A percentile compares a stretch with the other conserved stretches of the same genome.
Evolutionary conservation across 2,113 vertebrate species (phyloP).

Genomic region (Notiomystis cincta): DNA sequence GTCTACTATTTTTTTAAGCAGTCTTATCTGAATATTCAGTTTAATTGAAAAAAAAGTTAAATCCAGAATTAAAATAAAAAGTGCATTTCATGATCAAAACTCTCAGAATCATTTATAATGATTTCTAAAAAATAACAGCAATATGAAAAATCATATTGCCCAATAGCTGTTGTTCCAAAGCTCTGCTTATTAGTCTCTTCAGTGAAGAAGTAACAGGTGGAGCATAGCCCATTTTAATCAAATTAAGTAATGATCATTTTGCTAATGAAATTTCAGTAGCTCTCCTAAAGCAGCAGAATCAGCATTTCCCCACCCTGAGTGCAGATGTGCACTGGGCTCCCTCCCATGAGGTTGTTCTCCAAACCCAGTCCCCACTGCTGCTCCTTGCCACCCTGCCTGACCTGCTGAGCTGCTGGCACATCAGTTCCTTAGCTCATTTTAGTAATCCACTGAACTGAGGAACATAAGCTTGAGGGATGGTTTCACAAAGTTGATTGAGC

Average conservation of each 20-base stretch:
- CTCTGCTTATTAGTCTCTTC: not conserved
- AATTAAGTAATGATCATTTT: not conserved
- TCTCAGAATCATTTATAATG: not conserved
- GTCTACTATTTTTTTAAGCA: not conserved
- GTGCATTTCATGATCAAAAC: not conserved
- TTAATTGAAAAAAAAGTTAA: not conserved
- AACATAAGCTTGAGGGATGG: not conserved
- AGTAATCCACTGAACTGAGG: not conserved
- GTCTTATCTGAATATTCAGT: not conserved
- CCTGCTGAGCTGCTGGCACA: not conserved
- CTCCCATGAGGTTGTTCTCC: not conserved
- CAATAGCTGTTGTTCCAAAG: not conserved
- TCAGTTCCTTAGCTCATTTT: not conserved
- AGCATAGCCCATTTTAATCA: not conserved
- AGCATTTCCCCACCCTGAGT: not conserved
- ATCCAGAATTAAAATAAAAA: not conserved
- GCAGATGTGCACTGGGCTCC: not conserved
- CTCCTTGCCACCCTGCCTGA: accelerated
- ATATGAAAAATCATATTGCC: not conserved
- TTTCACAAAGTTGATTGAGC: not conserved
- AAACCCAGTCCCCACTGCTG: not conserved
- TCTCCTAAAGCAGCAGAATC: not conserved
- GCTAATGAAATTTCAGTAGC: not conserved
- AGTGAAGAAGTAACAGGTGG: not conserved
- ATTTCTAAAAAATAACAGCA: not conserved